phyloP scores from a whole-genome alignment of 1,140 invertebrate species.

The Drosophila melanica region DNA sequence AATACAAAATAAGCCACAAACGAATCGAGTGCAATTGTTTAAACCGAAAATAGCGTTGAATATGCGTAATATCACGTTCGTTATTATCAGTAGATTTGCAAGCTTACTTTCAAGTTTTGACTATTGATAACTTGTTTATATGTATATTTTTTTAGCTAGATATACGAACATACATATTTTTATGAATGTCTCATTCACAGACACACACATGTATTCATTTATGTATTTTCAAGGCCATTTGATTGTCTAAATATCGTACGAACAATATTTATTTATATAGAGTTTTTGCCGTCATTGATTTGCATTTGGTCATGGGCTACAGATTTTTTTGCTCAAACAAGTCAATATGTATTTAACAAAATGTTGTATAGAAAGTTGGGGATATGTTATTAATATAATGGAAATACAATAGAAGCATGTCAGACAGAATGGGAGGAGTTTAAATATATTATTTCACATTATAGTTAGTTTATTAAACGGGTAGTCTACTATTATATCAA shows the following conservation, averaged over 20 bases:
- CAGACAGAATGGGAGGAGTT: too few relatives aligned
- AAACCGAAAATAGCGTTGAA: not conserved
- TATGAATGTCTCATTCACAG: slow-evolving; percentile 31
- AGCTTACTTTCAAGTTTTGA: not conserved
- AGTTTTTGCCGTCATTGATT: slow-evolving; percentile 56
- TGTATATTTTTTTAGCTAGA: not conserved
- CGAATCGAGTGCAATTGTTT: too few relatives aligned
- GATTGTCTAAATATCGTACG: slow-evolving; percentile 32
- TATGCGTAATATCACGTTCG: not conserved
- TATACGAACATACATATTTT: slow-evolving; percentile 3
- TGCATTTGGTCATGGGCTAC: slow-evolving; percentile 51
- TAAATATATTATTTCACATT: too few relatives aligned
- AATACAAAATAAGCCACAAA: not conserved
- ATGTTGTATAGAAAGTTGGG: not conserved
- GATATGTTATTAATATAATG: slow-evolving; percentile 16
- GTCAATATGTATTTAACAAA: too few relatives aligned
- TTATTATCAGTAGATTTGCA: slow-evolving; percentile 11
- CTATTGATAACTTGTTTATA: not conserved
- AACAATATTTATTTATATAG: slow-evolving; percentile 47
- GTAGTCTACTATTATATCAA: slow-evolving; percentile 17
- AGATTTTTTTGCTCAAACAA: slow-evolving; percentile 21
- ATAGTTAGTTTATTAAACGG: not conserved
- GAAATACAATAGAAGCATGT: slow-evolving; percentile 21
- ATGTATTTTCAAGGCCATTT: slow-evolving; percentile 51
- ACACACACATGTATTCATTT: not conserved